Conservation (phyloP, 2,797 vertebrate species). For the Hipposideros larvatus region DNA sequence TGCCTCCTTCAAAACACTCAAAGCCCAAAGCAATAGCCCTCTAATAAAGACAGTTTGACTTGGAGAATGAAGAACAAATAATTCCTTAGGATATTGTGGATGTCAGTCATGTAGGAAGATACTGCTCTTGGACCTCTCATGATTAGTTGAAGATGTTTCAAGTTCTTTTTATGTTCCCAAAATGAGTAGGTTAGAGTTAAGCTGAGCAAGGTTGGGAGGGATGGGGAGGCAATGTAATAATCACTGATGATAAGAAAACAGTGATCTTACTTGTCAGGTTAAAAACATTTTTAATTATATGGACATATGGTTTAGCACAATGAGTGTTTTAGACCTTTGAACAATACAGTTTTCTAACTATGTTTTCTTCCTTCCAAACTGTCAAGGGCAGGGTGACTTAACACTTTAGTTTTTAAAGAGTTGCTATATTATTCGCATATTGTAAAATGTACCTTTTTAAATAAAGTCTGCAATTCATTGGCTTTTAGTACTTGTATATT, state of each 20-base stretch:
- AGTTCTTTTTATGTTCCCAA: not conserved
- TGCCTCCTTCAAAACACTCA: not conserved
- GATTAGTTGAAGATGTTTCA: not conserved
- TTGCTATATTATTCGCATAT: not conserved
- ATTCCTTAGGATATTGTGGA: not conserved
- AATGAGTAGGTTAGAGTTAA: not conserved
- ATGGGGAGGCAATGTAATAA: not conserved
- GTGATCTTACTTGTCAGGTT: not conserved
- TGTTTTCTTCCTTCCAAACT: not conserved
- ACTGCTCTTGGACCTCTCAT: not conserved
- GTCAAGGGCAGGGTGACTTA: not conserved
- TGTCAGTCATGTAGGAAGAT: not conserved
- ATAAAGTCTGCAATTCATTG: not conserved
- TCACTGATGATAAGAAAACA: not conserved
- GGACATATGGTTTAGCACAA: not conserved
- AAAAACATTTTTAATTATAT: not conserved
- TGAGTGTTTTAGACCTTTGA: not conserved
- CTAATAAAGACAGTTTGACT: not conserved
- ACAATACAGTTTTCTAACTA: not conserved
- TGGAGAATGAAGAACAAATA: not conserved
- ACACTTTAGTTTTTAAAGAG: not conserved
- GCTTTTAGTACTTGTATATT: not conserved
- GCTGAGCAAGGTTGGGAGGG: no score
- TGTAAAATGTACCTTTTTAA: not conserved
- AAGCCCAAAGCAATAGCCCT: not conserved